Evolutionary conservation across 1,140 invertebrate genomes (phyloP).

Genomic region (Drosophila arizonae): DNA sequence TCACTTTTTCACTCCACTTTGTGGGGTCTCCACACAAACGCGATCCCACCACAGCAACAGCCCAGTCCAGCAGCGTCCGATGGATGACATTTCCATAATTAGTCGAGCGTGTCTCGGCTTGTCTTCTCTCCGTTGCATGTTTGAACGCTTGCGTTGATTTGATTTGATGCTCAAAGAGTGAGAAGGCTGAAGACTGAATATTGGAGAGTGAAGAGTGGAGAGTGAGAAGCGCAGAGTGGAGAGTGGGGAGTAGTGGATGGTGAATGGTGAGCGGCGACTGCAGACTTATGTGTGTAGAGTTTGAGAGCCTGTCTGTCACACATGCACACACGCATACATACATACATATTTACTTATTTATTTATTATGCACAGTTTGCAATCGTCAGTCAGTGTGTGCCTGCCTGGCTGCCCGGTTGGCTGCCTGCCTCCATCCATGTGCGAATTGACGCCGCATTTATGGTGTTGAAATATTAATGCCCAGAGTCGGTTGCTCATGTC

Average conservation of each 20-base stretch:
- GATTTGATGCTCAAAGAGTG: slow-evolving; percentile 67
- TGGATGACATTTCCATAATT: slow-evolving; percentile 81
- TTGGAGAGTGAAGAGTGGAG: not conserved
- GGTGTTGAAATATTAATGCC: slow-evolving; percentile 80
- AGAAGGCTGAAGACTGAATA: slow-evolving; percentile 25
- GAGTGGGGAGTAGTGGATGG: slow-evolving; percentile 19
- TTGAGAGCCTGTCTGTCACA: slow-evolving; percentile 2
- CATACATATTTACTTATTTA: slow-evolving; percentile 51
- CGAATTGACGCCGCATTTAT: slow-evolving; percentile 79
- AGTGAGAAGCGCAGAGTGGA: not conserved
- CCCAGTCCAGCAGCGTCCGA: slow-evolving; percentile 50
- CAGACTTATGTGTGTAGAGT: not conserved
- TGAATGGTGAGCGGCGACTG: not conserved
- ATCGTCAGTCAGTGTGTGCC: slow-evolving; percentile 56
- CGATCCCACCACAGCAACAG: slow-evolving; percentile 1
- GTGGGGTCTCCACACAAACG: slow-evolving; percentile 53
- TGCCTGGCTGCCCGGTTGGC: not conserved
- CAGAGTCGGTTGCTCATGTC: slow-evolving; percentile 76
- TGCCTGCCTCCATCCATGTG: slow-evolving; percentile 69
- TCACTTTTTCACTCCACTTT: slow-evolving; percentile 24
- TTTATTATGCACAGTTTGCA: slow-evolving; percentile 78
- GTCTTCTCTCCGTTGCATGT: slow-evolving; percentile 50
- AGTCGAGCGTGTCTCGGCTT: slow-evolving; percentile 68
- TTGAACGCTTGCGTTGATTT: slow-evolving; percentile 73
- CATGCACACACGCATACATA: not conserved